These are phyloP conservation scores for Pogonomyrmex barbatus DNA, from an alignment of 1,140 invertebrate species.

Conservation along the genomic window DNA sequence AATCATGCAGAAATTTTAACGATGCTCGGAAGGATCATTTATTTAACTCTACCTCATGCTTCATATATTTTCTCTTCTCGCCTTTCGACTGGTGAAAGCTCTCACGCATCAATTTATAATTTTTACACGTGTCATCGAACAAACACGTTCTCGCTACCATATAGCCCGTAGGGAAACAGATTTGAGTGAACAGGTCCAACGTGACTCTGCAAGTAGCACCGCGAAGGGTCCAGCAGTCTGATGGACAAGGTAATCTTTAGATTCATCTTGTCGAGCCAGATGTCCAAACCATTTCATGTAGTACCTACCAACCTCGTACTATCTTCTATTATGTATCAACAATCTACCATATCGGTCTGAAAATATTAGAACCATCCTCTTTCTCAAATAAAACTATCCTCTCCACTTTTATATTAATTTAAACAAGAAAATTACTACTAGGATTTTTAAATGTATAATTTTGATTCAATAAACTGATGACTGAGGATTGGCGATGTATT, in stretches of 20 bases:
- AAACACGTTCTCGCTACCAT: slow-evolving; percentile 46
- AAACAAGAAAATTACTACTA: background rate
- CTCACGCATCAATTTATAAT: slow-evolving; percentile 61
- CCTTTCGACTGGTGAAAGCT: slow-evolving; percentile 44
- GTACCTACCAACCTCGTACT: background rate
- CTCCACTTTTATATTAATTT: background rate
- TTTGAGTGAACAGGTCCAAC: slow-evolving; percentile 71
- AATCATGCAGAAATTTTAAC: slow-evolving; percentile 34
- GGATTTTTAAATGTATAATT: background rate
- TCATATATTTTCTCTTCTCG: slow-evolving; percentile 17
- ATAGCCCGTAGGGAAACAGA: slow-evolving; percentile 42
- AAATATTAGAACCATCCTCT: background rate
- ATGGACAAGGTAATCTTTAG: slow-evolving; percentile 67
- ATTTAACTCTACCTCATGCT: background rate
- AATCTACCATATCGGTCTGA: slow-evolving; percentile 22
- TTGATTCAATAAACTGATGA: background rate
- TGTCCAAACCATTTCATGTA: slow-evolving; percentile 62
- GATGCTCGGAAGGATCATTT: background rate
- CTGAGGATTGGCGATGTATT: background rate
- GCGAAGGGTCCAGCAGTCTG: slow-evolving; percentile 52
- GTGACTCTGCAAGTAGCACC: slow-evolving; percentile 67
- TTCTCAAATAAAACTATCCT: background rate
- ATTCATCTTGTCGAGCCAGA: slow-evolving; percentile 67
- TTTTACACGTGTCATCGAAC: slow-evolving; percentile 59
- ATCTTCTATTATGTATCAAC: slow-evolving; percentile 29